Base-by-base conservation (phyloP, 2,797 vertebrate species). In the Sparus aurata region DNA sequence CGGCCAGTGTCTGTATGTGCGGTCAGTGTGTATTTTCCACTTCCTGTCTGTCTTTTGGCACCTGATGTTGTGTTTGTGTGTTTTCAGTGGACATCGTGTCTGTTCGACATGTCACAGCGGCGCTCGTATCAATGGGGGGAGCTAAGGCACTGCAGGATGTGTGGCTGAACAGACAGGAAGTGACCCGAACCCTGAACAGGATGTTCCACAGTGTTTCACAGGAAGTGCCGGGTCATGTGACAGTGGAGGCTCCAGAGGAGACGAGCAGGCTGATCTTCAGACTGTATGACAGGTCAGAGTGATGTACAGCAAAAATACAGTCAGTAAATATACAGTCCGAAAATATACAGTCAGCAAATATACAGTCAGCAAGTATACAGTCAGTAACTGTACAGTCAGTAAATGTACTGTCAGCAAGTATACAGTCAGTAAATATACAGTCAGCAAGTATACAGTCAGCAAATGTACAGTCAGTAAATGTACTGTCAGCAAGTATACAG, bases 261-360 rank as follows among this genome's bases (percentile, higher is more conserved):
- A 92, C 90, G 0, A 41, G 92, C 53, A 79, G 69, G 34, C 88
- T 97, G 41, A 81, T 97, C 60, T 88, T 93, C 85, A 83, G 87
- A 12, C 84, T 96, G 67, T 96, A 94, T 15, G 95, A 97, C 92
- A 91, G 96, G 96, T 97, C 16, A 46, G 50, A 5, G 12, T n/a
- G 10, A 11, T 11, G 16, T 22, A 1, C 6, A 52, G 2, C 3
- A 2, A 4, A 53, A 23, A 3, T n/a, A 4, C 27, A 54, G n/a
- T 47, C 46, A 16, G 16, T 1, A 6, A 54, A 20, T 7, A 23
- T 25, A 8, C 38, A 38, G 6, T 43, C 7, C 17, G 17, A 9
- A 46, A 27, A 3, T 55, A 17, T 43, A 43, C 7, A 22, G 2
- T 43, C 0, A 22, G 22, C 22, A 60, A 34, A 11, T 59, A 38